A percentile compares a stretch with the other conserved stretches of the same genome.
phyloP scores from a whole-genome alignment of 2,113 vertebrate species.

The Ochotona curzoniae region DNA sequence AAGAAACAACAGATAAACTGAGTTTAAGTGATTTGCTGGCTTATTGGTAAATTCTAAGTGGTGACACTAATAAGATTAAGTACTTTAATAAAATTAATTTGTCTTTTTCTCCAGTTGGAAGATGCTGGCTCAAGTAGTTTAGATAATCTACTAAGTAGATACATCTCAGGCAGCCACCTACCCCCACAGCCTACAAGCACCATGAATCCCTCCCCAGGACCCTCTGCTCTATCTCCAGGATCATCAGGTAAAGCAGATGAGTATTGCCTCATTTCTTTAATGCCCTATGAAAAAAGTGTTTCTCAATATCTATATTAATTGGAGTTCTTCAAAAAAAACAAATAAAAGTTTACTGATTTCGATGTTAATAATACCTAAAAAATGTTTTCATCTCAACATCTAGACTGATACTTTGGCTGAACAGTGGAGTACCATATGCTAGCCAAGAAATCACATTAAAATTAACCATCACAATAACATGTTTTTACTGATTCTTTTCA shows the following conservation, averaged over 20 bases:
- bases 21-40: background rate
- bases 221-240: conserved; percentile 96
- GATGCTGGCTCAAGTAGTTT: conserved; percentile 97
- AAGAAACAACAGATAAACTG: conserved; percentile 30
- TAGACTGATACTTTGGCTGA: background rate
- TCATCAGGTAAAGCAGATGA: conserved; percentile 92
- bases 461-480: background rate
- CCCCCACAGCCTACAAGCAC: conserved; percentile 90
- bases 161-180: conserved; percentile 94
- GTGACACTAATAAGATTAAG: conserved; percentile 29
- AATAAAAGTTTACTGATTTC: background rate
- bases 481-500: background rate
- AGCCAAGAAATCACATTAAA: background rate
- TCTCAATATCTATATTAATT: background rate
- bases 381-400: background rate
- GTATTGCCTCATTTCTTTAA: conserved; percentile 39
- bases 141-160: conserved; percentile 94
- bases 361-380: conserved; percentile 6
- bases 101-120: conserved; percentile 90
- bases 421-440: background rate
- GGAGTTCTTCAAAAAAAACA: conserved; percentile 27
- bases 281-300: background rate
- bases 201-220: conserved; percentile 96
- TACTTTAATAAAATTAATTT: conserved; percentile 68
- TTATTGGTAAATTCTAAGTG: background rate